A percentile compares a stretch with the other conserved stretches of the same genome.
Conservation (phyloP, 2,797 vertebrate species). For the Coluber constrictor region DNA sequence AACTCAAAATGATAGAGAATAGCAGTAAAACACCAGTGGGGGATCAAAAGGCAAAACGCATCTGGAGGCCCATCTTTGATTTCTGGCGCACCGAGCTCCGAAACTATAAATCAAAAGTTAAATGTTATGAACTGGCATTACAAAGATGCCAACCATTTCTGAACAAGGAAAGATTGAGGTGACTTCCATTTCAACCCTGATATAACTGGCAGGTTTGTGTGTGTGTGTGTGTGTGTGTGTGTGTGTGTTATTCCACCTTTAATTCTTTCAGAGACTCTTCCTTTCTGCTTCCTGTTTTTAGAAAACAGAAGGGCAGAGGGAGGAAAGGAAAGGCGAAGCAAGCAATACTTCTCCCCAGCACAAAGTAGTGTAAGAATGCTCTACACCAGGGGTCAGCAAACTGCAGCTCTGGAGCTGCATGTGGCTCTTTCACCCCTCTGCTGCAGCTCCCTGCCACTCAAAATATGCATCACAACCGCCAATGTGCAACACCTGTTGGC, state of each 20-base stretch:
- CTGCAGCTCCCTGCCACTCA: no score
- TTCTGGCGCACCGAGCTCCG: neutral
- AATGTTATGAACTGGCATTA: slow-evolving; percentile 9
- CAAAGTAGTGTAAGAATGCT: neutral
- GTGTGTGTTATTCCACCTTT: neutral
- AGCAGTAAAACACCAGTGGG: slow-evolving; percentile 23
- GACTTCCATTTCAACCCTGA: slow-evolving; percentile 7
- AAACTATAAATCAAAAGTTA: slow-evolving; percentile 41
- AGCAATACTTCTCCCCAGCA: neutral
- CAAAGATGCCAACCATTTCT: neutral
- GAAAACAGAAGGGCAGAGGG: neutral
- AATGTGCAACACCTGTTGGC: no score
- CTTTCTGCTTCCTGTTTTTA: neutral
- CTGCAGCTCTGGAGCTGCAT: no score
- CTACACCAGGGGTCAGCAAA: neutral
- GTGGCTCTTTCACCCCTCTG: no score
- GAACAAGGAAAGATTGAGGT: neutral
- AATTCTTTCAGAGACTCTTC: slow-evolving; percentile 6
- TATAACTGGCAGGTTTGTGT: neutral
- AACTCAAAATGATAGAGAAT: slow-evolving; percentile 38
- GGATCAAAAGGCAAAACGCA: slow-evolving; percentile 25
- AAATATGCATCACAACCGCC: no score
- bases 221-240: no score
- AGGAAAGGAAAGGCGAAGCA: neutral
- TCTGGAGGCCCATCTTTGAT: neutral